Evolutionary conservation across 2,797 vertebrate genomes (phyloP).

Genomic region (Malurus splendens): DNA sequence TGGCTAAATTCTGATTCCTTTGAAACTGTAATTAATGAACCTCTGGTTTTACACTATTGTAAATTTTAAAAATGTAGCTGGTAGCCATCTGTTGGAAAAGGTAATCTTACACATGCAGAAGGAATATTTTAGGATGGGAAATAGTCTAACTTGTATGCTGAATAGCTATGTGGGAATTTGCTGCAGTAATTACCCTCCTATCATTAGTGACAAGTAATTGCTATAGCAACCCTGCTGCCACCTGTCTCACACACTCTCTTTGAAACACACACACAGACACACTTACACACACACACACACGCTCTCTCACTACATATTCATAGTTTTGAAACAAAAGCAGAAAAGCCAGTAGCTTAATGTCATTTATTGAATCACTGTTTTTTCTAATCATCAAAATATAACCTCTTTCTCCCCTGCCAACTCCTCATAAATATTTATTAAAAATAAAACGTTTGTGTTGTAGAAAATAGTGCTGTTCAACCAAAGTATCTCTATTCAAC

Average conservation of each 20-base stretch:
- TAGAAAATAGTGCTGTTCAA: constrained; percentile 53
- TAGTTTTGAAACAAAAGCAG: constrained; percentile 65
- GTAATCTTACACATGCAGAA: constrained; percentile 46
- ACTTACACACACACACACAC: constrained; percentile 1
- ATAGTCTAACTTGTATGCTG: constrained; percentile 68
- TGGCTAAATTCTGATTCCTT: not conserved
- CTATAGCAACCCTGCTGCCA: constrained; percentile 77
- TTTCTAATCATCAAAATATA: constrained; percentile 55
- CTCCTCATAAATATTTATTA: constrained; percentile 60
- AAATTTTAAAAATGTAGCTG: constrained; percentile 20
- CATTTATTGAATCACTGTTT: constrained; percentile 57
- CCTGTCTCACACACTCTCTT: constrained; percentile 67
- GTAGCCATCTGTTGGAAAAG: constrained; percentile 32
- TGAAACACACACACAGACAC: constrained; percentile 3
- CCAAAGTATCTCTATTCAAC: constrained; percentile 43
- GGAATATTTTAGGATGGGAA: constrained; percentile 57
- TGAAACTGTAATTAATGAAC: not conserved
- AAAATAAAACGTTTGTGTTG: constrained; percentile 54
- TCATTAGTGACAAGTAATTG: constrained; percentile 78
- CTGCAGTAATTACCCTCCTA: constrained; percentile 75
- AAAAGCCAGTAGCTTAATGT: constrained; percentile 50
- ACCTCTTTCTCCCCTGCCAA: constrained; percentile 45
- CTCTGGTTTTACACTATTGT: not conserved
- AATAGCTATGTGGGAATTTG: constrained; percentile 73
- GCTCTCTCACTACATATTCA: constrained; percentile 51